Evolutionary conservation across 2,113 vertebrate genomes (phyloP).

Genomic region (Scomber colias): DNA sequence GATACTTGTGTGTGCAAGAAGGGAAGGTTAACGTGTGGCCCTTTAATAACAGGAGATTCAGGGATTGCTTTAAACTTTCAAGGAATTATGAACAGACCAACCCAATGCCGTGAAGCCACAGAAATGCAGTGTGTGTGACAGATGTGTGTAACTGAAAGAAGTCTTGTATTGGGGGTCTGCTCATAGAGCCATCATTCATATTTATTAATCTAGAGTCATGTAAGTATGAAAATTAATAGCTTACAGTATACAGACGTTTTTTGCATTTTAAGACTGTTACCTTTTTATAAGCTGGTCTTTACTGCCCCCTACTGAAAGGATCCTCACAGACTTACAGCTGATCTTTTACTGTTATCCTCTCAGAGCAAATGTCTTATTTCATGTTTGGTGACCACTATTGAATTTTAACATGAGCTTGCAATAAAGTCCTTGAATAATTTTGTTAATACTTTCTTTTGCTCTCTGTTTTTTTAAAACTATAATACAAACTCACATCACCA

Average conservation of each 20-base stretch:
- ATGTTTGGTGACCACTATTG: slow-evolving; percentile 50
- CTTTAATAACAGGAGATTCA: slow-evolving; percentile 40
- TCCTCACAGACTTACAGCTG: slow-evolving; percentile 2
- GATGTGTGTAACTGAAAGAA: slow-evolving; percentile 23
- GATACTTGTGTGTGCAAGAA: slow-evolving; percentile 14
- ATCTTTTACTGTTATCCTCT: slow-evolving; percentile 27
- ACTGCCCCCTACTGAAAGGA: slow-evolving; percentile 73
- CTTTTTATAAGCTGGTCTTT: slow-evolving; percentile 47
- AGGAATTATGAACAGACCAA: slow-evolving; percentile 43
- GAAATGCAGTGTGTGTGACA: slow-evolving; percentile 29
- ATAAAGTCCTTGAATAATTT: slow-evolving; percentile 66
- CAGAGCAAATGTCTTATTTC: slow-evolving; percentile 31
- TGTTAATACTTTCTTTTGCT: slow-evolving; percentile 18
- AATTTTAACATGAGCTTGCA: slow-evolving; percentile 62
- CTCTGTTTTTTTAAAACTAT: background rate
- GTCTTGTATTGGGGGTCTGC: slow-evolving; percentile 16
- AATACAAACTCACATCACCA: background rate
- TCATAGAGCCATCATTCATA: slow-evolving; percentile 45
- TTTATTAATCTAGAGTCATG: slow-evolving; percentile 58
- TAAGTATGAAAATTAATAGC: slow-evolving; percentile 34
- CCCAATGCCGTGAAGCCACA: slow-evolving; percentile 36
- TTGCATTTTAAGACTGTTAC: slow-evolving; percentile 51
- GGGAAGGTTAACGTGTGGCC: slow-evolving; percentile 14
- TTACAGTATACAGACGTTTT: slow-evolving; percentile 36
- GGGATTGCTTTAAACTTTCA: slow-evolving; percentile 36